Evolutionary conservation across 2,797 vertebrate species (phyloP), one percentile per base, ranked within the genome.

Genomic region (Gobio occitaniae): DNA sequence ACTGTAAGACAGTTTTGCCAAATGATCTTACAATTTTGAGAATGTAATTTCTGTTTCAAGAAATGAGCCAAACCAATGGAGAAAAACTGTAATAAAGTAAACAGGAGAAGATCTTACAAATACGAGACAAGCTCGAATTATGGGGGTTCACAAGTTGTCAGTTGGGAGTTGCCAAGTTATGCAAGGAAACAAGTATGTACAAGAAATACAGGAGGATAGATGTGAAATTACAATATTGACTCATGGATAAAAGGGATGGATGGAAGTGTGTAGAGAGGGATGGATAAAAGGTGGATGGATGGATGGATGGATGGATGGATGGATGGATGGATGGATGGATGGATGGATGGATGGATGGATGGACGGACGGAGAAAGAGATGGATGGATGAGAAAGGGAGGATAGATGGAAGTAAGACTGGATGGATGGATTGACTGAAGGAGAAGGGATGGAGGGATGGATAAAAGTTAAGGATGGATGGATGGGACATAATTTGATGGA

Each of bases 81-180:
- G n/a, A n/a, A n/a, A n/a, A n/a, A n/a, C n/a, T n/a, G n/a, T 50
- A 83, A 65, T 50, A 29, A 76, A 54, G 56, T 17, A 41, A 77
- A 44, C 32, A 65, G 47, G 44, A 66, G 29, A 83, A 83, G 6
- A 50, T 76, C 13, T 52, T 38, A 75, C 41, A 76, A 76, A 54
- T 21, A 65, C 17, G 29, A 88, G 77, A 84, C 84, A 69, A 78
- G 79, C 78, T 83, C n/a, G 29, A 78, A 84, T 80, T 77, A 61
- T 69, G 48, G 59, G 48, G 66, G 56, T 68, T 85, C 52, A 86
- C 25, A 76, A 78, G 61, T 82, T 78, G 54, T 80, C 63, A 82
- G 38, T 44, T 54, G 69, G 54, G 59, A 44, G 72, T 72, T n/a
- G 54, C n/a, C 74, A 59, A 15, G 63, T 83, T 83, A 41, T 82